These are phyloP conservation scores for Myathropa florea DNA, from an alignment of 2,888 invertebrate genomes.

Conservation along the genomic window DNA sequence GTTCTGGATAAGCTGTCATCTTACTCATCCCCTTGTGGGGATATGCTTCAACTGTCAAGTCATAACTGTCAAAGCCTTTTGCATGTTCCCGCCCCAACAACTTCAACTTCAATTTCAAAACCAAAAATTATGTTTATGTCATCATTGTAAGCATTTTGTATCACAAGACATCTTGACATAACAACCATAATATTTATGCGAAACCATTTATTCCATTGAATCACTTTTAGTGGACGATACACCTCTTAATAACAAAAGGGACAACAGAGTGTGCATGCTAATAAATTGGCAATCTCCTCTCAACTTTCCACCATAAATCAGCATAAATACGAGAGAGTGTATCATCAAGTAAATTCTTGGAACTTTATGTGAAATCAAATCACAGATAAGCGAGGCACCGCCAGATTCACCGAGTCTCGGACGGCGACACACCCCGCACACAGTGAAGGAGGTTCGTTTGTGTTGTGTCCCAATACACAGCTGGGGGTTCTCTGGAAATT, in stretches of 20 bases:
- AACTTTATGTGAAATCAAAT: slow-evolving; percentile 26
- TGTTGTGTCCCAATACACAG: neutral
- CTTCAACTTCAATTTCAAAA: neutral
- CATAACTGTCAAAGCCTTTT: too few species aligned
- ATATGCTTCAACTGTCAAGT: too few species aligned
- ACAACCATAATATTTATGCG: neutral
- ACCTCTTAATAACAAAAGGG: neutral
- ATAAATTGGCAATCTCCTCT: neutral
- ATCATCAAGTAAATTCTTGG: slow-evolving; percentile 14
- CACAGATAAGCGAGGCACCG: slow-evolving; percentile 2
- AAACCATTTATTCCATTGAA: neutral
- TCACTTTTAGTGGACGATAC: neutral
- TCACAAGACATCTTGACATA: neutral
- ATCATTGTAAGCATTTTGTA: neutral
- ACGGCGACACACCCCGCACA: neutral
- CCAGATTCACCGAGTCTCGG: too few species aligned
- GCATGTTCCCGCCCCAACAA: too few species aligned
- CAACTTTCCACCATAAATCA: slow-evolving; percentile 17
- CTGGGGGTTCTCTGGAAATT: slow-evolving; percentile 2
- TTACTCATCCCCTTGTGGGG: too few species aligned
- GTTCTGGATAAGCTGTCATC: too few species aligned
- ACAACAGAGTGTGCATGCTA: neutral
- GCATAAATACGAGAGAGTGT: slow-evolving; percentile 12
- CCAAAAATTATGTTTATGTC: neutral
- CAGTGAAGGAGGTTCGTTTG: neutral